These are phyloP conservation scores for Glandiceps talaboti DNA, from an alignment of 53 echinoderm and acorn worm species.

Conservation along the genomic window DNA sequence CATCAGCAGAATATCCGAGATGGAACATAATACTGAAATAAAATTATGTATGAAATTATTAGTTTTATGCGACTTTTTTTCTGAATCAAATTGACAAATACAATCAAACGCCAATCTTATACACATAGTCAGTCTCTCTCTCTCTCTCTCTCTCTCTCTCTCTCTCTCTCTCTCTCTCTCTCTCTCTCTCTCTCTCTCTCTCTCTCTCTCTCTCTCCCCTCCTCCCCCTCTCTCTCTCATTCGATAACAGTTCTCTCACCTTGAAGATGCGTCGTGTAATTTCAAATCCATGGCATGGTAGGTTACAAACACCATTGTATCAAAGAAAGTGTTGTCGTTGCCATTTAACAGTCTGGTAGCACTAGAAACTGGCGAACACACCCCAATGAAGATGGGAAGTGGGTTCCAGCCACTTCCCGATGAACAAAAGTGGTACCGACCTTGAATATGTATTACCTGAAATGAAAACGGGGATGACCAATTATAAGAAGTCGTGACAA, in stretches of 20 bases:
- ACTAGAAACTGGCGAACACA: constrained; percentile 22
- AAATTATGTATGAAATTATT: too few relatives aligned
- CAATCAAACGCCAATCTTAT: too few relatives aligned
- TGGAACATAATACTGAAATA: constrained; percentile 39
- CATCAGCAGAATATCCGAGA: constrained; percentile 25
- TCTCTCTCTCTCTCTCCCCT: too few relatives aligned
- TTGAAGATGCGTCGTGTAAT: constrained; percentile 29
- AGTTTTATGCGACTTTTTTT: not conserved
- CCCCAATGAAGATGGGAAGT: constrained; percentile 23
- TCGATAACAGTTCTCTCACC: too few relatives aligned
- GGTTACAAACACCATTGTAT: constrained; percentile 30
- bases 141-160: too few relatives aligned
- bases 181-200: too few relatives aligned
- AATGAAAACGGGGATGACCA: too few relatives aligned
- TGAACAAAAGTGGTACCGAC: not conserved
- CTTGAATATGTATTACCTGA: not conserved
- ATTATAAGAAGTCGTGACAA: too few relatives aligned
- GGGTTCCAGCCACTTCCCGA: constrained; percentile 15
- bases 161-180: too few relatives aligned
- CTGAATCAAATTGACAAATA: too few relatives aligned
- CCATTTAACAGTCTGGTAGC: constrained; percentile 15
- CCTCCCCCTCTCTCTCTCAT: too few relatives aligned
- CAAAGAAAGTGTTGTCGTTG: constrained; percentile 24
- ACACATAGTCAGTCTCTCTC: too few relatives aligned
- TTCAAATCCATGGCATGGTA: constrained; percentile 50